Base-by-base conservation (phyloP, 2,888 invertebrate genomes). In the Drosophila mettleri region DNA sequence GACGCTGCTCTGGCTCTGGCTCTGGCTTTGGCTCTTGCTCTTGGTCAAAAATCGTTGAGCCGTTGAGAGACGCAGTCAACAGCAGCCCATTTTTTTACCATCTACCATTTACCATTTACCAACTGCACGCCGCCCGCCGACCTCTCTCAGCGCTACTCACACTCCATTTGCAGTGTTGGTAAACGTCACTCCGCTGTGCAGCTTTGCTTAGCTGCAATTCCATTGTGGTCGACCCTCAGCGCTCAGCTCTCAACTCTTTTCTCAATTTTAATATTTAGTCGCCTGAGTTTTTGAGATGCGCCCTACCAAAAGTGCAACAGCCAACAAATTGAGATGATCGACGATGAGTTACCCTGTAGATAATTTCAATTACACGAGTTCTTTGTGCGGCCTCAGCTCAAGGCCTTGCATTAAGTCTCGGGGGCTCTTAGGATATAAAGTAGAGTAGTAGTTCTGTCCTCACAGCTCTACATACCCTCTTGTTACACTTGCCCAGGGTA, bases 31-130 rank as follows among this genome's bases (percentile, higher is more conserved):
- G 59, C 46, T 66, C 43, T 65, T 73, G 69, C 57, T 70, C 80
- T 86, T 87, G 85, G 85, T 89, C 89, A 89, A 89, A 89, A 89
- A 89, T 89, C 89, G 88, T 77, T 86, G 82, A 84, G 84, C 84
- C 89, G 87, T 85, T 85, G 87, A 78, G 79, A 74, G 54, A 58
- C 46, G 57, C 73, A 72, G 72, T 72, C 67, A 66, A 51, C 69
- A 70, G 60, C 57, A 70, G 69, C 57, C 74, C 60, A 68, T 69
- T 68, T 69, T 48, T 31, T 10, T 34, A 10, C n/a, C 34, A n/a
- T n/a, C n/a, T n/a, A n/a, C n/a, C n/a, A n/a, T 46, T 18, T 31
- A 48, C 33, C 33, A 48, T 48, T 48, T 48, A n/a, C 48, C 48
- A 33, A 14, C 33, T 9, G 14, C 31, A 14, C 20, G 9, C 24